Base-by-base conservation (phyloP, 2,888 invertebrate species). In the Seira sanloemensis region DNA sequence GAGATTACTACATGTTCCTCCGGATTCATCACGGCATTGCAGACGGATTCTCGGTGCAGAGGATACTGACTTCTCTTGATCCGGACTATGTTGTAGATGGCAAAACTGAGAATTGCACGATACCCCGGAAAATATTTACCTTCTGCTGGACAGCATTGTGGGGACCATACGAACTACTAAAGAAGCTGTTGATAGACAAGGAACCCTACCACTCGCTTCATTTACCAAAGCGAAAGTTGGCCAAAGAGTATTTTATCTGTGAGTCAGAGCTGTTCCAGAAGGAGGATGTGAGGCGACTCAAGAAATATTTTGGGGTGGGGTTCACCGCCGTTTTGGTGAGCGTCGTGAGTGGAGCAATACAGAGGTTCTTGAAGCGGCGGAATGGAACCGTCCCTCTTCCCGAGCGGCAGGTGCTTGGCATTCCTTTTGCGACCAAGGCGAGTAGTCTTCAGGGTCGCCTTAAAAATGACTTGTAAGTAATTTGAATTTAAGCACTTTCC, bases 1-100 rank as follows among this genome's bases (percentile, higher is more conserved):
- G 19, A n/a, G 18, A 68, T 2, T 58, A 18, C 21, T n/a, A 46
- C 5, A 9, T 79, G 16, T 27, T 79, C 23, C 16, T 80, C 0
- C 24, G 80, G 19, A 62, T 80, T 24, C 80, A 80, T 58, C 80
- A 80, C 23, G 80, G 69, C 18, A 26, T 80, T 4, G 74, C 74
- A 0, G 80, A 80, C 46, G 80, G 80, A 2, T 75, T 80, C n/a
- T 80, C 80, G 12, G 62, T 80, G 12, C 80, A 80, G 23, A 50
- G 68, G 0, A n/a, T 80, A 62, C 24, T 80, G 0, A 5, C 18
- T 62, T 27, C n/a, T 62, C 5, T 71, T 7, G 71, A 78, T 21
- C 21, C 16, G 16, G 23, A 37, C 24, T n/a, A 62, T 2, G 2
- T 50, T 16, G 16, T 7, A 21, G 7, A 25, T 12, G 25, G 23